Evolutionary conservation across 1,140 invertebrate genomes (phyloP).

Genomic region (Bombus balteatus): DNA sequence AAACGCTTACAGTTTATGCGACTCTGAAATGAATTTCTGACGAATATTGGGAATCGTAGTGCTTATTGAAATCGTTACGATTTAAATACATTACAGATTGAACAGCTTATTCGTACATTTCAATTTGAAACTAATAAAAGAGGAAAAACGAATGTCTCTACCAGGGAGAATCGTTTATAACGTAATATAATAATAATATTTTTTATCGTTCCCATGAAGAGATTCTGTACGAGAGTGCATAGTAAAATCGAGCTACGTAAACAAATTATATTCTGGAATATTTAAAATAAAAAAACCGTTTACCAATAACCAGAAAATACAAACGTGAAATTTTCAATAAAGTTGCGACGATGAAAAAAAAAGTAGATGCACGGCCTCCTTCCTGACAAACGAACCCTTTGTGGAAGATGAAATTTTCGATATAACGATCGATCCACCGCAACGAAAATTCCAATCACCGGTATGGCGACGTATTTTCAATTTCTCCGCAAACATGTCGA

Average conservation of each 20-base stretch:
- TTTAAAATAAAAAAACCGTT: background rate
- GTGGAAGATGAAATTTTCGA: constrained; percentile 19
- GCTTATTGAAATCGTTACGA: too few relatives aligned
- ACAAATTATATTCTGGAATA: background rate
- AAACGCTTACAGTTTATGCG: too few relatives aligned
- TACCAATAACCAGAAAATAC: background rate
- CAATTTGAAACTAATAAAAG: too few relatives aligned
- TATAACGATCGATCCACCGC: constrained; percentile 16
- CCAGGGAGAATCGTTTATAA: too few relatives aligned
- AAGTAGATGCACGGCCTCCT: background rate
- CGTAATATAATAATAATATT: background rate
- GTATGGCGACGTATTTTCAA: constrained; percentile 23
- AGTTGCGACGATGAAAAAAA: too few relatives aligned
- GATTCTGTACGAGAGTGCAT: background rate
- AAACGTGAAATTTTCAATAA: background rate
- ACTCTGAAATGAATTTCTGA: too few relatives aligned
- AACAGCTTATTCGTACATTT: too few relatives aligned
- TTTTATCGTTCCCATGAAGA: background rate
- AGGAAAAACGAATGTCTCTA: too few relatives aligned
- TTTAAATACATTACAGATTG: too few relatives aligned
- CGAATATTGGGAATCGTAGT: too few relatives aligned
- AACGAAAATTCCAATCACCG: constrained; percentile 30
- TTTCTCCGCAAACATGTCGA: constrained; percentile 19
- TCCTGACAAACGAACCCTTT: background rate
- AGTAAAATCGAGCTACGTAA: background rate